Base-by-base conservation (phyloP, 2,113 vertebrate species). In the Dipodomys stephensi region DNA sequence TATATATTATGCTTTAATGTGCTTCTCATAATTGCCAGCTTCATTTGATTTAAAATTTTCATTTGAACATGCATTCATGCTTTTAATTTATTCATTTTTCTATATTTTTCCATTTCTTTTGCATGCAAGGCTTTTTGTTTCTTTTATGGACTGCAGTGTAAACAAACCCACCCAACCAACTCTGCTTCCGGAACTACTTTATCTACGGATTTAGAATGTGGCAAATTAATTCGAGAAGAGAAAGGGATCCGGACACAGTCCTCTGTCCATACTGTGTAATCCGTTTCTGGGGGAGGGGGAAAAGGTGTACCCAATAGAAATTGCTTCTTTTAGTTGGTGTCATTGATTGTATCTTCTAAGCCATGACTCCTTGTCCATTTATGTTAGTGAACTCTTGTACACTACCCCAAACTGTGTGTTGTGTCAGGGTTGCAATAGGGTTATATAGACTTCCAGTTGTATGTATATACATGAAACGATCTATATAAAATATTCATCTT, bases 81-180 rank as follows among this genome's bases (percentile, higher is more conserved):
- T 76, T 79, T 92, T 95, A 83, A 81, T 81, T 87, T 94, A 96
- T 87, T 95, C 96, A 92, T 57, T 92, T 91, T 94, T 88, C 62
- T 68, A 19, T 82, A 57, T 95, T 90, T 88, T 88, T 88, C 87
- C 87, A 90, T 95, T 95, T 95, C 92, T 95, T 96, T 93, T 95
- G 98, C 99, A 98, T 98, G 98, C 98, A 98, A 99, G 99, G 99
- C 99, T 96, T 99, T 99, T 98, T 99, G 99, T 99, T 99, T 99
- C 98, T 99, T 99, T 99, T 99, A 98, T 71, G 98, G 98, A 98
- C 97, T 99, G 85, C 99, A 99, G 90, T 99, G 98, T 98, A 99
- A 98, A 96, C 99, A 99, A 98, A 98, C 98, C 69, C 98, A 98
- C 72, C 98, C 98, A 79, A 99, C 98, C 98, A 98, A 98, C 97